Conservation (phyloP, 2,113 vertebrate species). For the Archilochus colubris region DNA sequence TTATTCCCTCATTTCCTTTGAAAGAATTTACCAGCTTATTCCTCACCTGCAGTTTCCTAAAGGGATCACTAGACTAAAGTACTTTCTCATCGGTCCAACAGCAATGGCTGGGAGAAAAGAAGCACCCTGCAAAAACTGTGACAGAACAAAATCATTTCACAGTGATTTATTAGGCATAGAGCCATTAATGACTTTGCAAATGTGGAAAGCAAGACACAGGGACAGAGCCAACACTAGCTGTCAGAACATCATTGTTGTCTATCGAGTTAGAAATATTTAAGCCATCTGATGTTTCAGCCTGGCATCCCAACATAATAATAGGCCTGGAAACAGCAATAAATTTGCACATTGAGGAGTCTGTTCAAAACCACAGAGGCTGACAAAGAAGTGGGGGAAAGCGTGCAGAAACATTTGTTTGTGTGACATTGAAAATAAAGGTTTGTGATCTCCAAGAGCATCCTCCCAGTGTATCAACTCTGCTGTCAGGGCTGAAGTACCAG, state of each 20-base stretch:
- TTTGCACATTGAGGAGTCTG: neutral
- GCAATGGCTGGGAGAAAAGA: neutral
- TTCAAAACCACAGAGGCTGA: neutral
- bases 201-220: conserved; percentile 9
- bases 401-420: neutral
- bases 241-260: conserved; percentile 7
- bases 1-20: neutral
- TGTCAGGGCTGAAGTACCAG: neutral
- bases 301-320: neutral
- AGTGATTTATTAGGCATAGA: conserved; percentile 24
- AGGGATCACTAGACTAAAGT: neutral
- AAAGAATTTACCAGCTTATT: neutral
- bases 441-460: neutral
- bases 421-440: neutral
- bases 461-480: neutral
- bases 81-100: neutral
- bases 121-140: neutral
- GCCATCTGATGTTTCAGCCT: conserved; percentile 13
- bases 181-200: conserved; percentile 38
- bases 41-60: neutral
- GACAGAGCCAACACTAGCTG: conserved; percentile 36
- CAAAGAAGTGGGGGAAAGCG: neutral
- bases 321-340: neutral
- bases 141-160: conserved; percentile 21
- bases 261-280: neutral